Conservation (phyloP, 1,140 invertebrate genomes). For the Drosophila arizonae region DNA sequence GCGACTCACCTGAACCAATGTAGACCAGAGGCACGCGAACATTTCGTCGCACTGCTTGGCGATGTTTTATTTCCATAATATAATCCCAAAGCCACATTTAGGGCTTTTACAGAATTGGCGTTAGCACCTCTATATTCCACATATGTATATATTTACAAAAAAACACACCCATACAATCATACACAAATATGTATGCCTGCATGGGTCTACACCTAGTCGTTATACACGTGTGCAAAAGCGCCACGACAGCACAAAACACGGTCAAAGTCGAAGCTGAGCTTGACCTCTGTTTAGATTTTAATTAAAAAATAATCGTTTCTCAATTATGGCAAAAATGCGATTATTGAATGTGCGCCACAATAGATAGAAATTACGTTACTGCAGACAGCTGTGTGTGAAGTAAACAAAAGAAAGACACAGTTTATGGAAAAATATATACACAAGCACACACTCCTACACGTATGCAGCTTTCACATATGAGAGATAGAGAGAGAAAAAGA, state of each 20-base stretch:
- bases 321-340: conserved; percentile 5
- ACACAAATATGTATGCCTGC: conserved; percentile 14
- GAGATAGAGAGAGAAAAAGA: conserved; percentile 12
- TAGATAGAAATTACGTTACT: conserved; percentile 20
- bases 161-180: conserved; percentile 9
- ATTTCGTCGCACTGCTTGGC: conserved; percentile 52
- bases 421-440: conserved; percentile 43
- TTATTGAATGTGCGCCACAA: conserved; percentile 14
- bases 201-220: conserved; percentile 25
- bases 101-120: conserved; percentile 16
- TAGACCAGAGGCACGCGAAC: conserved; percentile 67
- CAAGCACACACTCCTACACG: conserved; percentile 3
- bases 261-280: conserved; percentile 42
- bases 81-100: conserved; percentile 75
- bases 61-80: conserved; percentile 69
- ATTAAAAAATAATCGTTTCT: conserved; percentile 17
- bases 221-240: conserved; percentile 65
- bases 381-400: conserved; percentile 50
- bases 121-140: neutral
- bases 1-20: conserved; percentile 67
- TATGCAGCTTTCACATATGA: neutral
- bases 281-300: conserved; percentile 38
- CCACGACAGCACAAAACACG: conserved; percentile 55
- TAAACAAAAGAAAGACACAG: conserved; percentile 70
- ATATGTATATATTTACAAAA: neutral